Conservation (phyloP, 2,113 vertebrate species). For the Columba janthina region DNA sequence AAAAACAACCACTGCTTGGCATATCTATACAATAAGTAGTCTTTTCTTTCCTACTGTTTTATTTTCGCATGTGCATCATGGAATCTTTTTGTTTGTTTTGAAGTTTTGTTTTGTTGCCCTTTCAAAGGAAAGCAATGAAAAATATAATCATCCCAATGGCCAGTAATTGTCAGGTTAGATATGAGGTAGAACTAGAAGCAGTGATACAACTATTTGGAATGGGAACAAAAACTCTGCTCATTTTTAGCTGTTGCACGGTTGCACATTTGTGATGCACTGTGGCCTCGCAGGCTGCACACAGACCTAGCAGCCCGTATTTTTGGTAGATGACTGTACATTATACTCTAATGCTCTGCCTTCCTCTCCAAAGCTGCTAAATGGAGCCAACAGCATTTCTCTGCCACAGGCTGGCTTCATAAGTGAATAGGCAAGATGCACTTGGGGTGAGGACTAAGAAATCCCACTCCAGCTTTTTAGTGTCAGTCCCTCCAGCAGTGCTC, state of each 20-base stretch:
- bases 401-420: background rate
- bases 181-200: background rate
- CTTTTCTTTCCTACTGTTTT: background rate
- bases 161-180: background rate
- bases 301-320: background rate
- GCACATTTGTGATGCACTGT: background rate
- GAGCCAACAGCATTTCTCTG: background rate
- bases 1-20: background rate
- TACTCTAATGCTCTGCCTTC: background rate
- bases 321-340: background rate
- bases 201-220: background rate
- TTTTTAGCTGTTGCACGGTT: background rate
- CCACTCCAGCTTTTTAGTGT: background rate
- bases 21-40: background rate
- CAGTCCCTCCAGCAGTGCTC: rapidly evolving
- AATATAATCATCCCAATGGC: background rate
- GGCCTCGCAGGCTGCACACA: background rate
- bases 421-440: background rate
- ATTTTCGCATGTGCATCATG: background rate
- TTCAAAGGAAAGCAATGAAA: background rate
- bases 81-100: background rate
- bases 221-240: background rate
- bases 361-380: background rate
- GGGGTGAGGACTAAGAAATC: background rate
- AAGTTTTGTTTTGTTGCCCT: background rate